Evolutionary conservation across 2,888 invertebrate genomes (phyloP).

Genomic region (Sphecodes monilicornis): DNA sequence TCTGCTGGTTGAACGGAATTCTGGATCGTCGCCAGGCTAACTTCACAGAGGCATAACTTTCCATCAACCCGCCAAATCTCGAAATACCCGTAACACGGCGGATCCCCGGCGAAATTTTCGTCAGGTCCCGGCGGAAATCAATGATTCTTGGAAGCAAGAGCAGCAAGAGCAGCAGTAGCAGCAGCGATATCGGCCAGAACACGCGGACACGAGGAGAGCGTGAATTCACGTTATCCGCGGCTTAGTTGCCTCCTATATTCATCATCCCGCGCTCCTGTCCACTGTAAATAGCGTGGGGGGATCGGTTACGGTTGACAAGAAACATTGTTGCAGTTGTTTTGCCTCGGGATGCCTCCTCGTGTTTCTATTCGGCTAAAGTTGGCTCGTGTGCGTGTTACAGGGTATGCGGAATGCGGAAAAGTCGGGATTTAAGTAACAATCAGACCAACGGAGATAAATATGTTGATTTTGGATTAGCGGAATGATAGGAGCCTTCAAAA

Average conservation of each 20-base stretch:
- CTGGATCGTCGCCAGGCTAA: constrained; percentile 42
- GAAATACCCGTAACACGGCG: background rate
- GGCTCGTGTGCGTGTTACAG: background rate
- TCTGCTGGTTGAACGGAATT: constrained; percentile 21
- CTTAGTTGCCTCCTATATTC: constrained; percentile 27
- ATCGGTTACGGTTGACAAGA: constrained; percentile 28
- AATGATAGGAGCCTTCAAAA: too few species aligned
- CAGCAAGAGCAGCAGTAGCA: background rate
- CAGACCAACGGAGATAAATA: background rate
- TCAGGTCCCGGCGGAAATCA: constrained; percentile 21
- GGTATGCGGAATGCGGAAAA: constrained; percentile 8
- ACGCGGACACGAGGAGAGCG: constrained; percentile 8
- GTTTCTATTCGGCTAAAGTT: constrained; percentile 31
- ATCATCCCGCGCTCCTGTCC: constrained; percentile 22
- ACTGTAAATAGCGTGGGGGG: constrained; percentile 37
- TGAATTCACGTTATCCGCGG: constrained; percentile 37
- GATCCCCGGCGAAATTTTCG: constrained; percentile 5
- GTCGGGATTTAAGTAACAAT: background rate
- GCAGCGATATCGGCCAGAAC: background rate
- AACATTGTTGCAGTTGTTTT: constrained; percentile 34
- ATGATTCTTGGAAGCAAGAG: constrained; percentile 13
- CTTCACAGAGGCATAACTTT: constrained; percentile 41
- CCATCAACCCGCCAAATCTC: constrained; percentile 29
- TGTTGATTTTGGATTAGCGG: background rate
- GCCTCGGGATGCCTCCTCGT: background rate